Percentiles rank a stretch among this genome's conserved stretches.
These are phyloP conservation scores for Cathartes aura DNA, from an alignment of 2,113 vertebrate species.

Conservation along the genomic window DNA sequence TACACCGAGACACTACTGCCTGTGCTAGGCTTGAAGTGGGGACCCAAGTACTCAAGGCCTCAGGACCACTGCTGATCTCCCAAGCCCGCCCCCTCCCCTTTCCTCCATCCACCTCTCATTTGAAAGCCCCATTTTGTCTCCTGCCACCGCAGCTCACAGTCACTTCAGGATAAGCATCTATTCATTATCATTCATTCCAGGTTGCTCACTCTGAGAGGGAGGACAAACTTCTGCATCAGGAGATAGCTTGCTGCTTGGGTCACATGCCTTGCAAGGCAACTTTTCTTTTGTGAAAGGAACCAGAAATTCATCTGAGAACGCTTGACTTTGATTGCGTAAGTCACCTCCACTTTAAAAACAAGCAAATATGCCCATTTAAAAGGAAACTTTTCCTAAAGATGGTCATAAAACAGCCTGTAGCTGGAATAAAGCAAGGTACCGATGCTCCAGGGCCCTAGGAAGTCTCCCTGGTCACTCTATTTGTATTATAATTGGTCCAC, in stretches of 20 bases:
- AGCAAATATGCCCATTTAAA: not conserved
- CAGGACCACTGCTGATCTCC: not conserved
- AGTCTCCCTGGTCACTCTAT: not conserved
- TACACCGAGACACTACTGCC: not conserved
- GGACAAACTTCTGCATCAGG: not conserved
- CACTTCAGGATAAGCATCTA: not conserved
- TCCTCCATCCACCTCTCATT: not conserved
- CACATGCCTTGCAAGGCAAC: not conserved
- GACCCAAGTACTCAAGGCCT: not conserved
- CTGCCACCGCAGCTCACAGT: not conserved
- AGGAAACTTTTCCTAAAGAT: not conserved
- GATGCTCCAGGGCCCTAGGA: not conserved
- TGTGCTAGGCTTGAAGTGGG: not conserved
- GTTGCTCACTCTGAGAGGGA: not conserved
- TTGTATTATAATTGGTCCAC: not conserved
- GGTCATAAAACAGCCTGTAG: not conserved
- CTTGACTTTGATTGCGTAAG: not conserved
- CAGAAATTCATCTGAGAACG: not conserved
- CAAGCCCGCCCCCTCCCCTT: not conserved
- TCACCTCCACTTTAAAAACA: not conserved
- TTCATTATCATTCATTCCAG: not conserved
- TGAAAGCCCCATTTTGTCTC: not conserved
- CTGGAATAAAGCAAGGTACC: not conserved
- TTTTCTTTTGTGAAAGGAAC: not conserved
- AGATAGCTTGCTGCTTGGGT: not conserved